phyloP scores from a whole-genome alignment of 2,797 vertebrate species.

The Myiotriccus ornatus region DNA sequence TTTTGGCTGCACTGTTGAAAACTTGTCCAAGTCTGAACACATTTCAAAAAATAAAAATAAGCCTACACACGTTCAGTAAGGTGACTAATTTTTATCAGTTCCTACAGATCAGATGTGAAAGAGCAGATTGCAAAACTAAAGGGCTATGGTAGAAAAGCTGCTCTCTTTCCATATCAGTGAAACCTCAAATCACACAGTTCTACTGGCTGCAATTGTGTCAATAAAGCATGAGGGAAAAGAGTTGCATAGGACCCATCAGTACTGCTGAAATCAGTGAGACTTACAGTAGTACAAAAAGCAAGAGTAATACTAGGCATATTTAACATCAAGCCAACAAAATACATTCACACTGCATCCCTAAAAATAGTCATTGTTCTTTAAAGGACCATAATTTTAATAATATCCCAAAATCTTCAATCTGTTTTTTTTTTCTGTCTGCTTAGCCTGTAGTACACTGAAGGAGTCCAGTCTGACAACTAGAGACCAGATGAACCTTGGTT shows the following conservation, averaged over 20 bases:
- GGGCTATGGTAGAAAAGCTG: neutral
- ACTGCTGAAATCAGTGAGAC: neutral
- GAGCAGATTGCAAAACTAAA: neutral
- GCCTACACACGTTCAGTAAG: neutral
- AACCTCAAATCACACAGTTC: neutral
- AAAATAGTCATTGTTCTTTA: neutral
- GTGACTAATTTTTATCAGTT: neutral
- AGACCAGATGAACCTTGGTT: neutral
- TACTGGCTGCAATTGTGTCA: neutral
- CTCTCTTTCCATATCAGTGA: neutral
- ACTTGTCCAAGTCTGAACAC: neutral
- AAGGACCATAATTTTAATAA: neutral
- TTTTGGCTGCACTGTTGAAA: neutral
- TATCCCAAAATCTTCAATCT: neutral
- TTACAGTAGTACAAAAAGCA: neutral
- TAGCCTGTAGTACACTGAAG: neutral
- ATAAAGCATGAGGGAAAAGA: neutral
- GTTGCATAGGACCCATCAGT: neutral
- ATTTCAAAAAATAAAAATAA: neutral
- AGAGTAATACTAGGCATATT: neutral
- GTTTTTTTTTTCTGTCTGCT: neutral
- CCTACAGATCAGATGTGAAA: neutral
- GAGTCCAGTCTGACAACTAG: neutral
- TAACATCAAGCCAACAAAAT: neutral
- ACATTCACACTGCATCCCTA: neutral